A percentile compares a stretch with the other conserved stretches of the same genome.
phyloP scores from a whole-genome alignment of 2,888 invertebrate species.

The Arrhopalites spinosus region DNA sequence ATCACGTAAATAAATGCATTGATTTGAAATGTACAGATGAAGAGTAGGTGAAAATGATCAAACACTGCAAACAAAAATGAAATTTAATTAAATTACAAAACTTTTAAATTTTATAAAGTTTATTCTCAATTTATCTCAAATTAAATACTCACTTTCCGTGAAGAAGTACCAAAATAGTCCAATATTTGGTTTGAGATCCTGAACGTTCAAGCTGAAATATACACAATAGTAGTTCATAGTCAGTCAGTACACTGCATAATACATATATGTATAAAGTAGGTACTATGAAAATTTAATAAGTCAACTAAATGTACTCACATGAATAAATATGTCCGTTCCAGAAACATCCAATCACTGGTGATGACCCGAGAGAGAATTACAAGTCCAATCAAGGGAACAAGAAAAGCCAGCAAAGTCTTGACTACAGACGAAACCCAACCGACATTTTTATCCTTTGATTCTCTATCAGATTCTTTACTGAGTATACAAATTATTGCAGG shows the following conservation, averaged over 20 bases:
- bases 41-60: conserved; percentile 94
- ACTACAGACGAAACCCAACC: conserved; percentile 64
- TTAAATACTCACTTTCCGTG: conserved; percentile 74
- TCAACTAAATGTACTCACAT: conserved; percentile 65
- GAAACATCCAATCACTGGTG: conserved; percentile 64
- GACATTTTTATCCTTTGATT: conserved; percentile 32
- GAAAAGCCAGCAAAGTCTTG: conserved; percentile 64
- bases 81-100: no score
- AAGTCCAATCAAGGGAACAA: conserved; percentile 64
- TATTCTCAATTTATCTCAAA: no score
- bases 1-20: conserved; percentile 90
- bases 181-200: conserved; percentile 94
- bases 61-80: conserved; percentile 70
- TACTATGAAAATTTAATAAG: neutral
- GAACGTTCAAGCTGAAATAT: conserved; percentile 75
- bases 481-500: conserved; percentile 76
- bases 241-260: neutral
- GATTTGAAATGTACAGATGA: conserved; percentile 95
- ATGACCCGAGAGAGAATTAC: conserved; percentile 69
- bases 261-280: no score
- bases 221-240: neutral
- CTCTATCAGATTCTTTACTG: conserved; percentile 56
- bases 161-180: conserved; percentile 99
- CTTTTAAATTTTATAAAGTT: no score
- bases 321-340: conserved; percentile 76